Conservation (phyloP, 2,113 vertebrate species). For the Hirundichthys speculiger region DNA sequence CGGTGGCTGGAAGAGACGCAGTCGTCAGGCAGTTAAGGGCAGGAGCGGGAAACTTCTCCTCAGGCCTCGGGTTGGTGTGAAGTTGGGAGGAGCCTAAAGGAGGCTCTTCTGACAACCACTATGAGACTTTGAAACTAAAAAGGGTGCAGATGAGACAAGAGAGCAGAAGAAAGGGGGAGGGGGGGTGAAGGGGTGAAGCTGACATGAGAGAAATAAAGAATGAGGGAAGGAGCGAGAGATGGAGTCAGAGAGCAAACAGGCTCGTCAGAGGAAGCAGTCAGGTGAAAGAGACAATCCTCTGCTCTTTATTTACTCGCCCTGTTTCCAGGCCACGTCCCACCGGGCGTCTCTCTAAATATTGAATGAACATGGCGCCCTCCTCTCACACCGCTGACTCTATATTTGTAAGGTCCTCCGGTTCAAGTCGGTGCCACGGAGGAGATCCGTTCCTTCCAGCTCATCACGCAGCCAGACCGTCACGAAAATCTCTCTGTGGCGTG, state of each 20-base stretch:
- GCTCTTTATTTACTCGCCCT: conserved; percentile 77
- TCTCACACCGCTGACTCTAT: conserved; percentile 60
- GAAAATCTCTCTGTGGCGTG: background rate
- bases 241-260: conserved; percentile 50
- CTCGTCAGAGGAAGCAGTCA: conserved; percentile 73
- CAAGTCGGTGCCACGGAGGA: conserved; percentile 20
- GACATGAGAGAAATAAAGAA: conserved; percentile 53
- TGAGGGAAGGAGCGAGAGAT: conserved; percentile 43
- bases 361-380: conserved; percentile 63
- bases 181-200: conserved; percentile 19
- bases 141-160: conserved; percentile 32
- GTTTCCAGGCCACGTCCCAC: conserved; percentile 70
- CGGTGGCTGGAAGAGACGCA: conserved; percentile 56
- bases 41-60: conserved; percentile 46
- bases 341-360: conserved; percentile 77
- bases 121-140: conserved; percentile 1
- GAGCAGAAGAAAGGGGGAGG: background rate
- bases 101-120: conserved; percentile 38
- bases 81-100: conserved; percentile 23
- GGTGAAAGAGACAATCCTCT: conserved; percentile 77
- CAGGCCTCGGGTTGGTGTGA: conserved; percentile 16
- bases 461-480: background rate
- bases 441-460: background rate
- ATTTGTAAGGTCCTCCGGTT: conserved; percentile 58
- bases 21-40: conserved; percentile 56